A percentile compares a stretch with the other conserved stretches of the same genome.
Conservation (phyloP, 2,888 invertebrate species). For the Drosophila picticornis region DNA sequence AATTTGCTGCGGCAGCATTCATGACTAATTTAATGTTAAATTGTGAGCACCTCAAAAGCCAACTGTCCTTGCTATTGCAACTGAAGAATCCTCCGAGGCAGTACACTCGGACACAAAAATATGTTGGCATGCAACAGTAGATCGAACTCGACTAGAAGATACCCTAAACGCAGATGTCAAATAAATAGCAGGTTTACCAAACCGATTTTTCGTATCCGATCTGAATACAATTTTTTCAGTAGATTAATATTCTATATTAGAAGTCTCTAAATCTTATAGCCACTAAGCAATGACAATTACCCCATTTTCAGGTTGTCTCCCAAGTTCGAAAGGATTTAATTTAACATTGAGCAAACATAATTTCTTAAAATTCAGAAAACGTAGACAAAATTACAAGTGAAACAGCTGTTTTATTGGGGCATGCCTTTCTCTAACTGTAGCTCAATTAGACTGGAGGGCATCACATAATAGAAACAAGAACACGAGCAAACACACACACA, state of each 20-base stretch:
- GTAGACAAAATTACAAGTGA: background rate
- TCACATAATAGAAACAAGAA: constrained; percentile 50
- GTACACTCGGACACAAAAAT: background rate
- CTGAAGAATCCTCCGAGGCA: constrained; percentile 6
- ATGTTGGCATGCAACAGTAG: background rate
- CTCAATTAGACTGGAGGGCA: background rate
- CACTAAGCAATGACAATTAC: fast-evolving
- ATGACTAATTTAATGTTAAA: constrained; percentile 68
- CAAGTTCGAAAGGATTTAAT: background rate
- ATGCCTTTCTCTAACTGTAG: background rate
- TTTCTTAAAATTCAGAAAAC: background rate
- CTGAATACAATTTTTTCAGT: background rate
- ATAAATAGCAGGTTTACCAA: background rate
- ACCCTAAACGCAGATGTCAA: background rate
- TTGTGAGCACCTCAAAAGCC: constrained; percentile 52
- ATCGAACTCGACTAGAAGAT: background rate
- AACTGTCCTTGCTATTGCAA: constrained; percentile 9
- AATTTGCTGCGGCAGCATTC: constrained; percentile 60
- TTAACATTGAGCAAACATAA: background rate
- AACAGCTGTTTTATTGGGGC: background rate
- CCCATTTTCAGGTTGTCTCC: background rate
- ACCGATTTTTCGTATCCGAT: background rate
- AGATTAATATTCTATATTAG: background rate
- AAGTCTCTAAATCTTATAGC: background rate
- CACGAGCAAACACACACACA: background rate